Conservation (phyloP, 2,113 vertebrate genomes). For the Lagenorhynchus albirostris region DNA sequence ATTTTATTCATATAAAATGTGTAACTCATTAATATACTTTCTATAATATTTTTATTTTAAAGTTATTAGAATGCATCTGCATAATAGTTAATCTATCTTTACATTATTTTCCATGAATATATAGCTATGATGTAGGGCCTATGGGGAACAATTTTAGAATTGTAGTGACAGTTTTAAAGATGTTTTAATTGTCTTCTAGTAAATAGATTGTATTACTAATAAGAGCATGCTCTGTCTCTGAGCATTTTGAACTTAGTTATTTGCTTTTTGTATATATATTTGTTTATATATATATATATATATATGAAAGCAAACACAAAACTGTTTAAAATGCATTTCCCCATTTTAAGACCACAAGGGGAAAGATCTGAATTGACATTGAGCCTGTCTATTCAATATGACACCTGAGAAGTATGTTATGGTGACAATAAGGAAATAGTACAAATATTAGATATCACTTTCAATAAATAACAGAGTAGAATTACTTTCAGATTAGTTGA, state of each 20-base stretch:
- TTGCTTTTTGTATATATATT: not conserved
- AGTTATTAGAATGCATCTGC: not conserved
- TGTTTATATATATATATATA: not conserved
- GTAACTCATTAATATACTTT: not conserved
- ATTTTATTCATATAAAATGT: not conserved
- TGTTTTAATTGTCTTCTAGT: not conserved
- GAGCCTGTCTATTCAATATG: not conserved
- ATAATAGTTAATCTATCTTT: not conserved
- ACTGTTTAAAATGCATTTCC: not conserved
- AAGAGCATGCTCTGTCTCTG: not conserved
- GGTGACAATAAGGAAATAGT: slow-evolving; percentile 33
- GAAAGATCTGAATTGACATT: not conserved
- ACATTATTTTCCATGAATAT: not conserved
- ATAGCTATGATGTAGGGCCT: not conserved
- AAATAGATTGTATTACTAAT: not conserved
- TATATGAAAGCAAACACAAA: not conserved
- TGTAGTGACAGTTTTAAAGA: not conserved
- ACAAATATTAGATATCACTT: slow-evolving; percentile 21
- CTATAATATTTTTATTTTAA: slow-evolving; percentile 6
- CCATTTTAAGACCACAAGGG: not conserved
- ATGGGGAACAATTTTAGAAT: not conserved
- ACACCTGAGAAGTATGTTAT: not conserved
- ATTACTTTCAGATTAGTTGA: slow-evolving; percentile 57
- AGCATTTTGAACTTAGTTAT: not conserved
- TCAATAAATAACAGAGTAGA: slow-evolving; percentile 29